Evolutionary conservation across 2,888 invertebrate genomes (phyloP).

Genomic region (Netelia fuscicornis): DNA sequence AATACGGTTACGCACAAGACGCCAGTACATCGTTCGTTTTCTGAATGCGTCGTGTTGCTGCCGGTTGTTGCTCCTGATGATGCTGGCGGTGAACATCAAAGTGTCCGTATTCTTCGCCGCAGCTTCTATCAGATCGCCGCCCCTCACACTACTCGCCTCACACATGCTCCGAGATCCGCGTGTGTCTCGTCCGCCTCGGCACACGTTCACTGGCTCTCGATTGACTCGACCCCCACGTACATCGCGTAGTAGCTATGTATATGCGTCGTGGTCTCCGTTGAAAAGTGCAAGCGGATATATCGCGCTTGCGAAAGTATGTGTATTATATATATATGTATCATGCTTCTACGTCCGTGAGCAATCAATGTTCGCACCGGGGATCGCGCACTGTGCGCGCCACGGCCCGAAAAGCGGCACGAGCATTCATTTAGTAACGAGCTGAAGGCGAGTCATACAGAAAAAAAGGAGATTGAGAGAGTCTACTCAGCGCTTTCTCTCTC

Average conservation of each 20-base stretch:
- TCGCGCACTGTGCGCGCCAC: constrained; percentile 23
- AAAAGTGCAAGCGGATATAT: constrained; percentile 22
- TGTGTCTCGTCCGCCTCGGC: constrained; percentile 14
- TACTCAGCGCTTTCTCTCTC: neutral
- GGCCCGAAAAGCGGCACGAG: constrained; percentile 41
- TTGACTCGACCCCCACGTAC: constrained; percentile 38
- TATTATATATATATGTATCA: constrained; percentile 30
- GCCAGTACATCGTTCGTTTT: constrained; percentile 33
- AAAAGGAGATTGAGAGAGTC: neutral
- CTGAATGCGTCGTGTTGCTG: constrained; percentile 23
- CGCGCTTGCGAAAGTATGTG: constrained; percentile 4
- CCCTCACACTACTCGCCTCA: constrained; percentile 49
- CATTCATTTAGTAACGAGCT: constrained; percentile 65
- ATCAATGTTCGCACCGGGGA: constrained; percentile 22
- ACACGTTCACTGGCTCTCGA: constrained; percentile 61
- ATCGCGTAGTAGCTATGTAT: neutral
- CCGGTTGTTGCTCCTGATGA: constrained; percentile 50
- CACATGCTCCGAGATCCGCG: constrained; percentile 4
- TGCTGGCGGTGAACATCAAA: constrained; percentile 79
- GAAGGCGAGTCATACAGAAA: constrained; percentile 54
- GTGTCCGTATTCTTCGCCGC: constrained; percentile 65
- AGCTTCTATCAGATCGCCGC: constrained; percentile 75
- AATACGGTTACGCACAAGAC: constrained; percentile 51
- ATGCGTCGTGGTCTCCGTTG: constrained; percentile 1
- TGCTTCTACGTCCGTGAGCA: constrained; percentile 29